Base-by-base conservation (phyloP, 2,113 vertebrate species). In the Nyctibius bracteatus region DNA sequence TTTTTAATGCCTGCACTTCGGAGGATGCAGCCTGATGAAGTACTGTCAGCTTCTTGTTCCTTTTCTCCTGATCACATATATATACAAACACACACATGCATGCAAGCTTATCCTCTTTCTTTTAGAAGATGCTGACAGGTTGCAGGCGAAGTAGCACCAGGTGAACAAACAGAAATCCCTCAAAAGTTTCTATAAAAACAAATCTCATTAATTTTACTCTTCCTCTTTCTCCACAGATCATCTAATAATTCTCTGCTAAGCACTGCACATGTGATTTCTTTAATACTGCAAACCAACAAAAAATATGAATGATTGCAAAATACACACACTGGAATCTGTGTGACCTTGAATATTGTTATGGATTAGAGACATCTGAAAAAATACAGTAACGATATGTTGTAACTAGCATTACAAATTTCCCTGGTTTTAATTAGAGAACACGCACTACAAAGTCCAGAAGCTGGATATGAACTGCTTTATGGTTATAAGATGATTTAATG, bases 341-440 rank as follows among this genome's bases (percentile, higher is more conserved):
- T 68, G 35, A 88, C 39, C 55, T 59, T 33, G 2, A 4, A 83
- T 86, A 68, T 10, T 31, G 10, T 24, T 96, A 90, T 79, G 91
- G 88, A 89, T 54, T 85, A 24, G 16, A 91, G 66, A 81, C 86
- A 93, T 86, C 77, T 87, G 92, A 88, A 75, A 79, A 96, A 95
- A 94, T 92, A 88, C 37, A 49, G 5, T 84, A 88, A 84, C 61
- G 72, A 35, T 68, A 71, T 10, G 7, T 39, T 84, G 27, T 41
- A 86, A 81, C 43, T 73, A 70, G 7, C 31, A 35, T 43, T 85
- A 68, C 23, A 70, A 24, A 43, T 89, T 75, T 61, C 37, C n/a
- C 73, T 93, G 77, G 15, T 87, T 84, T 91, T 92, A 89, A 85
- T 94, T 87, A 94, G 12, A 81, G 57, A 94, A 57, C 62, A 47